Base-by-base conservation (phyloP, 2,888 invertebrate species). In the Nowickia ferox region DNA sequence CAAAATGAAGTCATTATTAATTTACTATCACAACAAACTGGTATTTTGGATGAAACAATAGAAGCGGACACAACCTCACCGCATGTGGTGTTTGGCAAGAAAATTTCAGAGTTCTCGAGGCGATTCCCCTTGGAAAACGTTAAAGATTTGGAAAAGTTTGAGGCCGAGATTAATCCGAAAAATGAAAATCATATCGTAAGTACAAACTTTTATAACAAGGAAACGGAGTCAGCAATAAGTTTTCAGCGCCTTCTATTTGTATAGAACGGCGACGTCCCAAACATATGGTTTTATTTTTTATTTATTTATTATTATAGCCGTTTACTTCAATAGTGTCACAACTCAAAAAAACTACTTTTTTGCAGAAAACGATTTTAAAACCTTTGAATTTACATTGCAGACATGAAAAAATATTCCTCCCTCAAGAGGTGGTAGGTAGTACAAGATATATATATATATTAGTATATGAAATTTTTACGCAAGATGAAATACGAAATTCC, bases 1-100 rank as follows among this genome's bases (percentile, higher is more conserved):
- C 84, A 84, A 81, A 84, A 84, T 68, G 81, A 84, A 44, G 15
- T 84, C 40, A 84, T 84, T 22, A 77, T 84, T 63, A 77, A 19
- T 40, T 53, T 84, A 30, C 42, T 84, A 46, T 68, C 84, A 8
- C 72, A 72, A 51, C 84, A 84, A 61, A 84, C 72, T 17, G 72
- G 68, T 5, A 68, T 84, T 30, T 68, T 84, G 55, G 44, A 71
- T 6, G 69, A 75, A 57, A 80, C 75, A 13, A 75, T 71, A 22
- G 71, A 59, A 55, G 30, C 72, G 9, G 82, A 71, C 13, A 42
- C 15, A 42, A 11, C 51, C 46, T 11, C 55, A 55, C 72, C 76
- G 1, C 61, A 81, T 42, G 53, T 55, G 6, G 40, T 72, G 0
- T 81, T 48, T 53, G 61, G 53, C 5, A 77, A 72, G 15, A 40